phyloP scores from a whole-genome alignment of 2,113 vertebrate species.

The Nansenia antarctica region DNA sequence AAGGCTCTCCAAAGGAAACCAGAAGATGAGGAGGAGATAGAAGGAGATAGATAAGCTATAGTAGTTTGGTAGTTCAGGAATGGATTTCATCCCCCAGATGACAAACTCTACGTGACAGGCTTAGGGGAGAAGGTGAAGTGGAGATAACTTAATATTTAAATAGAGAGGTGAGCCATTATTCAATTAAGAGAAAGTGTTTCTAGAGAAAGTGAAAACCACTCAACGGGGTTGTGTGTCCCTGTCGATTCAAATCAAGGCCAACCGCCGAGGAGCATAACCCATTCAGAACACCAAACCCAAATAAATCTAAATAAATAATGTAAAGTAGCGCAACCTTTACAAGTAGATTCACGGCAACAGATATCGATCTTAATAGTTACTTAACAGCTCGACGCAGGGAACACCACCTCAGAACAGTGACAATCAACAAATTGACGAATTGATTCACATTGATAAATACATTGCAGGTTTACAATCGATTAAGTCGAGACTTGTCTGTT shows the following conservation, averaged over 20 bases:
- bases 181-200: background rate
- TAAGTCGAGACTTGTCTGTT: too few species aligned
- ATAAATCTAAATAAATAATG: too few species aligned
- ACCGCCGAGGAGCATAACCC: too few species aligned
- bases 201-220: background rate
- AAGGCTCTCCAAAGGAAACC: background rate
- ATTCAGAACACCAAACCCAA: too few species aligned
- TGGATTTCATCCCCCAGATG: background rate
- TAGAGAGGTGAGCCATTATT: background rate
- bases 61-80: background rate
- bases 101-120: background rate
- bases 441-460: too few species aligned
- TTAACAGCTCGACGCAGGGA: background rate
- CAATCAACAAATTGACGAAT: too few species aligned
- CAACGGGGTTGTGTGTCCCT: too few species aligned
- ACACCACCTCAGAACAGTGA: background rate
- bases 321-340: too few species aligned
- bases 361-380: background rate
- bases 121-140: background rate
- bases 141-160: background rate
- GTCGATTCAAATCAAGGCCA: constrained; percentile 28
- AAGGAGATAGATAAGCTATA: too few species aligned
- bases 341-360: too few species aligned
- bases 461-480: too few species aligned
- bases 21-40: background rate